Evolutionary conservation across 1,140 invertebrate species (phyloP), one percentile per base, ranked within the genome.

Genomic region (Scaptodrosophila lebanonensis): DNA sequence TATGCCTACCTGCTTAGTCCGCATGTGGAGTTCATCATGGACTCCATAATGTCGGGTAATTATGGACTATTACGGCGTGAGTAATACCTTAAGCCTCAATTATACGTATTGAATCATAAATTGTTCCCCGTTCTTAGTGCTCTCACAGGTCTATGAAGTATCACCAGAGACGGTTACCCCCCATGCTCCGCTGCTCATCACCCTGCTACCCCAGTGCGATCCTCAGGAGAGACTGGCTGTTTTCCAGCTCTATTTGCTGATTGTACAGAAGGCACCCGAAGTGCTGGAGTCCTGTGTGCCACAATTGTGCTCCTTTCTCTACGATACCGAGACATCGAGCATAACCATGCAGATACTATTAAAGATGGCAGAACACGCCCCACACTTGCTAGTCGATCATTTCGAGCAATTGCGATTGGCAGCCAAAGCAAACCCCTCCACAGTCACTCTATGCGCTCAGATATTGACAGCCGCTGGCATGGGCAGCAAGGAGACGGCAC

Each of bases 11-110:
- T 97, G 54, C 87, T 98, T 11, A 94, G 95, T 53, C 91, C 93
- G 40, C 94, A 97, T 88, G 93, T 96, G 45, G 92, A 96, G 56
- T 92, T 94, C 2, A 96, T 98, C 33, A 94, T 98, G 87, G 93
- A 94, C 79, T 96, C 94, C 53, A 94, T 97, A 47, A 92, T 96
- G 71, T 92, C 93, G 92, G 45, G 83, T 0, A 97, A 97, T 88
- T 95, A 95, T 85, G 91, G 93, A 0, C 88, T 97, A 11, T 92
- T 94, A 48, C 88, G 94, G 40, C n/a, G n/a, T n/a, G n/a, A n/a
- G n/a, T n/a, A n/a, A n/a, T n/a, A n/a, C n/a, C n/a, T n/a, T n/a
- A n/a, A n/a, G n/a, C n/a, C n/a, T n/a, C n/a, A n/a, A n/a, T n/a
- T n/a, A n/a, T n/a, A n/a, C n/a, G n/a, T n/a, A n/a, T n/a, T n/a